Evolutionary conservation across 2,797 vertebrate species (phyloP).

Genomic region (Crocodylus rhombifer): DNA sequence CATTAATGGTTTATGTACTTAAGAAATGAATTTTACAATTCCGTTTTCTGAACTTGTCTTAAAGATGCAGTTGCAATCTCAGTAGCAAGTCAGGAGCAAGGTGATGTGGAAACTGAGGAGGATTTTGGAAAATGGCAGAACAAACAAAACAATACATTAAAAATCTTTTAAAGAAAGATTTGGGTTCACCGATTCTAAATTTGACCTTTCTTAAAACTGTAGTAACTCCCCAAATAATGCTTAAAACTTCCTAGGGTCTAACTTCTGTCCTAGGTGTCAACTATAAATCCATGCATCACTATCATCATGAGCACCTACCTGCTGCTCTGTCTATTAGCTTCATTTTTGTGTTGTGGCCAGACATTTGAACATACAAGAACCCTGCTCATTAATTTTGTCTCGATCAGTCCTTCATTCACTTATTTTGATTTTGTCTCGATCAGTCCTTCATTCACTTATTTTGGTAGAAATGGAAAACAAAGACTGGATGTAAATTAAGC

Average conservation of each 20-base stretch:
- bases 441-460: slow-evolving; percentile 31
- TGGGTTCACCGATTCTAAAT: not conserved
- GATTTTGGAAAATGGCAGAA: not conserved
- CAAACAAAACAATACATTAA: not conserved
- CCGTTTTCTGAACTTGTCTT: not conserved
- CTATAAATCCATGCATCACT: not conserved
- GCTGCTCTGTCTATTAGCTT: not conserved
- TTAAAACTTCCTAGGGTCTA: not conserved
- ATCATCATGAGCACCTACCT: not conserved
- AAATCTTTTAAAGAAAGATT: not conserved
- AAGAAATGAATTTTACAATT: not conserved
- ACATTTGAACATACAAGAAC: slow-evolving; percentile 8
- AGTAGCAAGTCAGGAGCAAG: not conserved
- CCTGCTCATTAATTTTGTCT: not conserved
- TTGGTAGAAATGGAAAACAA: slow-evolving; percentile 48
- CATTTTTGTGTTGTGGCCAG: not conserved
- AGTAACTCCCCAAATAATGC: not conserved
- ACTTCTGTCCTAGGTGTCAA: not conserved
- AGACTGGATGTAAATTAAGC: slow-evolving; percentile 9
- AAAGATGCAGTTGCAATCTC: not conserved
- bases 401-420: slow-evolving; percentile 29
- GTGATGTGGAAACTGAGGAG: not conserved
- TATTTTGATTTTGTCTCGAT: slow-evolving; percentile 56
- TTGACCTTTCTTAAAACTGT: not conserved
- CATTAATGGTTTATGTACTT: not conserved